Conservation (phyloP, 2,888 invertebrate genomes). For the Anodontia alba region DNA sequence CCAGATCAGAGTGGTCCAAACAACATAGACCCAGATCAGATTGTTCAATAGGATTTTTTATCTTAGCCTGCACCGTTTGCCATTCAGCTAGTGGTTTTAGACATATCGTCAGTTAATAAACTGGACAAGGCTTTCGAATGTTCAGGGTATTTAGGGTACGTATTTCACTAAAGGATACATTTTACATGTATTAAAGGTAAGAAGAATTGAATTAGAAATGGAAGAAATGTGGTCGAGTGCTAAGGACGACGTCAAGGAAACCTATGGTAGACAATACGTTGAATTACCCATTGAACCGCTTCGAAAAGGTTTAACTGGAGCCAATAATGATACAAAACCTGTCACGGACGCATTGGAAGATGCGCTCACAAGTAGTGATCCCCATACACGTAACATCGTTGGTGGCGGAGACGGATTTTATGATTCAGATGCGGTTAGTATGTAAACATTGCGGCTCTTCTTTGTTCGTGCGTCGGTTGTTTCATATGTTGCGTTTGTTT, state of each 20-base stretch:
- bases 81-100: too few species aligned
- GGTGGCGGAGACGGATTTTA: constrained; percentile 10
- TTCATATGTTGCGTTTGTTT: too few species aligned
- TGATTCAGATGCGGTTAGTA: constrained; percentile 16
- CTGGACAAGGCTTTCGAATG: too few species aligned
- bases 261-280: constrained; percentile 13
- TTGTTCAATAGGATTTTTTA: too few species aligned
- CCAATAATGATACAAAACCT: not conserved
- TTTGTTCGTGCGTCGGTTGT: too few species aligned
- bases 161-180: too few species aligned
- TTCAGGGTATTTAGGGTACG: too few species aligned
- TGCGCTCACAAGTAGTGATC: not conserved
- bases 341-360: constrained; percentile 5
- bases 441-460: not conserved
- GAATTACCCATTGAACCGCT: constrained; percentile 1
- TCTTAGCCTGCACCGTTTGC: too few species aligned
- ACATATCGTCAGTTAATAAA: too few species aligned
- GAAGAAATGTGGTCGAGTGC: constrained; percentile 16
- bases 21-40: too few species aligned
- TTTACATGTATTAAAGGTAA: not conserved
- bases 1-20: too few species aligned
- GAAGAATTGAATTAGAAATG: constrained; percentile 3
- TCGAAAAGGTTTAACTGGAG: not conserved
- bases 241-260: constrained; percentile 1
- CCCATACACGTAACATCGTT: not conserved